phyloP scores from a whole-genome alignment of 1,140 invertebrate genomes.

The Tetramorium alpestre region DNA sequence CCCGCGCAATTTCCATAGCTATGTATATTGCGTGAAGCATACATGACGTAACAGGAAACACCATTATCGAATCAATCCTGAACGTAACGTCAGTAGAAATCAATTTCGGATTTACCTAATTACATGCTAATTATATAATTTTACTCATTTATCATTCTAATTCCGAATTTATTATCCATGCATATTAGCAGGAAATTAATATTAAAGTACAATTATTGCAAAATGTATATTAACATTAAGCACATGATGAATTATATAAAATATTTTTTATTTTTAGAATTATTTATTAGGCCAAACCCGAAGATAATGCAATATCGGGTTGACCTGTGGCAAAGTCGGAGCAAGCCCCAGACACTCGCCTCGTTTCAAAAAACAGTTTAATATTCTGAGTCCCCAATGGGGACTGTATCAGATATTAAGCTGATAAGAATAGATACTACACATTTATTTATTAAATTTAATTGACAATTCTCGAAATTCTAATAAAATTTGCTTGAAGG shows the following conservation, averaged over 20 bases:
- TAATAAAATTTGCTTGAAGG: neutral
- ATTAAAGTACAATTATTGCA: neutral
- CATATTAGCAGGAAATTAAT: neutral
- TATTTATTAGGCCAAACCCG: too few relatives aligned
- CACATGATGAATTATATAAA: too few relatives aligned
- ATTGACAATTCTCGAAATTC: neutral
- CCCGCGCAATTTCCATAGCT: constrained; percentile 42
- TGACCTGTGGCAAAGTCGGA: too few relatives aligned
- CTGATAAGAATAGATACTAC: too few relatives aligned
- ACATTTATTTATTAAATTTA: neutral
- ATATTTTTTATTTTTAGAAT: too few relatives aligned
- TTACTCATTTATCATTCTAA: neutral
- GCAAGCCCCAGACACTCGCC: too few relatives aligned
- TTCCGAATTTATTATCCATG: neutral
- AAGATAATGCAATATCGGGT: too few relatives aligned
- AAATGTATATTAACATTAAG: too few relatives aligned
- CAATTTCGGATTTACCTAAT: neutral
- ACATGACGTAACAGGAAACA: constrained; percentile 63
- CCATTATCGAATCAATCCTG: neutral
- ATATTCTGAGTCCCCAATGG: too few relatives aligned
- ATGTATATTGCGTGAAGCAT: constrained; percentile 25
- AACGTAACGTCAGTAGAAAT: neutral
- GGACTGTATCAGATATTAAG: too few relatives aligned
- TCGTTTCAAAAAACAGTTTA: too few relatives aligned
- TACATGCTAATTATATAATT: neutral